Base-by-base conservation (phyloP, 2,888 invertebrate genomes). In the Acanthoscelides obtectus region DNA sequence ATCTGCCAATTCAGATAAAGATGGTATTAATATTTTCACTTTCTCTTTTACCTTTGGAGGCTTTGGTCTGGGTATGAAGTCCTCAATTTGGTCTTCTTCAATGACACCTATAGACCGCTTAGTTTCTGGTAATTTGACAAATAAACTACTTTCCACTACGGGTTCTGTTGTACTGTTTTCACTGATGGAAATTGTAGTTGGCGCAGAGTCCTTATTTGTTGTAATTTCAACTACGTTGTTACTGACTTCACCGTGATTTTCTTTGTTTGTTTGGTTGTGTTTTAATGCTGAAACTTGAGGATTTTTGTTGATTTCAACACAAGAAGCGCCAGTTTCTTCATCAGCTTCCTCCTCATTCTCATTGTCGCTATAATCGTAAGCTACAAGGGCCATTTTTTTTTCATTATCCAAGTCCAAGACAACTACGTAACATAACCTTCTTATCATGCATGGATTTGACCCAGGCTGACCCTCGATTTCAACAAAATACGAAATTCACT, bases 21-120 rank as follows among this genome's bases (percentile, higher is more conserved):
- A 80, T 66, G 83, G 83, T 67, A 82, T 80, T 0, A 77, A 77
- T 69, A 83, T 82, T 78, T 79, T 80, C 1, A 81, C 80, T 77
- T 81, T 82, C 72, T 77, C 77, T 73, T 77, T 80, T 63, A 77
- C 76, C 70, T 79, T 80, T 20, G 68, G 12, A 63, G 74, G 73
- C 71, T 77, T 73, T 21, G 79, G 77, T 76, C 81, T 83, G 5
- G 82, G 82, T 67, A 82, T 79, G 69, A 82, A 82, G 73, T 83
- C 82, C 77, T 83, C 83, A 22, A 82, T 75, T 73, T 79, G 73
- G 69, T 80, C 81, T 66, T 80, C 80, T 67, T 74, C 71, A 21
- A 76, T 72, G 66, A 77, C 73, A 67, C 74, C 72, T 66, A 64
- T 20, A 66, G 21, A n/a, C 21, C 71, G 45, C 74, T 79, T 78